Evolutionary conservation across 2,113 vertebrate species (phyloP), one percentile per base, ranked within the genome.

Genomic region (Passerina amoena): DNA sequence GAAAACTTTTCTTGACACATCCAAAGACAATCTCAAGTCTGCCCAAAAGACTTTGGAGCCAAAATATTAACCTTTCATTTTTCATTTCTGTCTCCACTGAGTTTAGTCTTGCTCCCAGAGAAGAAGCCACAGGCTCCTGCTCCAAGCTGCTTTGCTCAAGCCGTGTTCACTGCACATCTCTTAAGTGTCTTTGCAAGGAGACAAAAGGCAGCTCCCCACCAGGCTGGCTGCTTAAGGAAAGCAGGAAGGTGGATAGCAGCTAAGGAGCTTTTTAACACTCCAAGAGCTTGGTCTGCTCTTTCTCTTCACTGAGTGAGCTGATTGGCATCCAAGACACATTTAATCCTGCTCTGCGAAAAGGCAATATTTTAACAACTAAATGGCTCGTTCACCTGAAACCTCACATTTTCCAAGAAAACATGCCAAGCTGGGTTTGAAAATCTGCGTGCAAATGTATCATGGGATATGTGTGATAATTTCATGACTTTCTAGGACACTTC

Each of bases 321-420:
- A 92, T 86, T 83, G 85, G 40, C 92, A 86, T 92, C n/a, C 51
- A 53, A 87, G 76, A n/a, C 31, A 66, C 68, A 42, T 86, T 90
- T 72, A 82, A 71, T 72, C 80, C 59, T 23, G 38, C 19, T 93
- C 66, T 47, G 70, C 0, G 6, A 57, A 95, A 84, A 76, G 23
- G 66, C 57, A 81, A 5, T 75, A 72, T 88, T 93, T 94, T 90
- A 93, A 42, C 18, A 95, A 60, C 82, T 79, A 37, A 81, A 64
- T 70, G 63, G 54, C 71, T 92, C 1, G 0, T 66, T 96, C 68
- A 86, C 75, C 47, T 56, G 66, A 90, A 79, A 76, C 2, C 61
- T 96, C 95, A 93, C 5, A 80, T 95, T 96, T 97, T 97, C 92
- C 92, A 83, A 66, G 42, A 73, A 89, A 92, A 56, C 20, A 21